phyloP scores from a whole-genome alignment of 2,888 invertebrate species.

The Rhagonycha lutea region DNA sequence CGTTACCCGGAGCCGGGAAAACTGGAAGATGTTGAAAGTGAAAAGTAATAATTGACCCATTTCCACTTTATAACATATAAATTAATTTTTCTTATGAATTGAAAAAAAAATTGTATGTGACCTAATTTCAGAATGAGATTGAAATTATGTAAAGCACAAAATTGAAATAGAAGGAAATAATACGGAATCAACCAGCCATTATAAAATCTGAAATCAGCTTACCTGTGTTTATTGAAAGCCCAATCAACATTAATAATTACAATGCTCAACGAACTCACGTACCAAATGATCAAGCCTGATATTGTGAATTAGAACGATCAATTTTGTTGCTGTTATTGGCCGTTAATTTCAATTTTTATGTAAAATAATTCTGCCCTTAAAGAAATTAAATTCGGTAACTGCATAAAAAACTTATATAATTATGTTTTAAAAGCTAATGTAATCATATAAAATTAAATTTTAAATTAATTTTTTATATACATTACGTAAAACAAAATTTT shows the following conservation, averaged over 20 bases:
- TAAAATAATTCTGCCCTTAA: not conserved
- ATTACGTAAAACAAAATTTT: not conserved
- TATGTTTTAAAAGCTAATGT: not conserved
- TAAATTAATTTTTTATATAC: not conserved
- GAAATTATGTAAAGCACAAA: not conserved
- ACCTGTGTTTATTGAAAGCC: not conserved
- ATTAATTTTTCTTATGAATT: not conserved
- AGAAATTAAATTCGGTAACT: not conserved
- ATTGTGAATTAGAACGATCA: not conserved
- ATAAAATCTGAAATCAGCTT: not conserved
- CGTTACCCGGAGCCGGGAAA: not conserved
- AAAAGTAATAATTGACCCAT: not conserved
- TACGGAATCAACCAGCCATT: not conserved
- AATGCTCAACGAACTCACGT: not conserved
- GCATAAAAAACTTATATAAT: not conserved
- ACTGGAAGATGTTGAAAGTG: not conserved
- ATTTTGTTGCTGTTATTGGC: not conserved
- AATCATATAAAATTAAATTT: not conserved
- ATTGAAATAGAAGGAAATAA: not conserved
- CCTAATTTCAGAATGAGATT: not conserved
- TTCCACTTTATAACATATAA: not conserved
- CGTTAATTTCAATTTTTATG: not conserved
- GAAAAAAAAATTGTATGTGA: not conserved
- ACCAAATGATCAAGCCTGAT: not conserved
- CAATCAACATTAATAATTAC: not conserved